Percentiles rank a stretch among this genome's conserved stretches.
Evolutionary conservation across 1,140 invertebrate species (phyloP).

Genomic region (Macrobrachium nipponense): DNA sequence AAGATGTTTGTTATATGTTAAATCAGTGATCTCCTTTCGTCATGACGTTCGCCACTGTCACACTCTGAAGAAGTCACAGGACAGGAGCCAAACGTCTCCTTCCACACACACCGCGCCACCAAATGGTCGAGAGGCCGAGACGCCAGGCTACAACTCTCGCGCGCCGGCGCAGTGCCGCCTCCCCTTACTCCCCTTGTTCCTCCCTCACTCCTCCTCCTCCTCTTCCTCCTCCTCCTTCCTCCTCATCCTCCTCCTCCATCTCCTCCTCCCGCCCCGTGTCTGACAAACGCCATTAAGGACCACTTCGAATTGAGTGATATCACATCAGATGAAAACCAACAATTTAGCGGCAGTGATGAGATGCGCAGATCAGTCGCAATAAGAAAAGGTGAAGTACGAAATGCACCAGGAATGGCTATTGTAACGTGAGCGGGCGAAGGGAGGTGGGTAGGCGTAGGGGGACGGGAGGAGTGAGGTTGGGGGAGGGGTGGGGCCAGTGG

Average conservation of each 20-base stretch:
- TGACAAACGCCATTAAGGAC: too few species aligned
- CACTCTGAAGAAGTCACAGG: constrained; percentile 41
- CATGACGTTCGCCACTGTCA: constrained; percentile 57
- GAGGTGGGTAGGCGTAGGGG: neutral
- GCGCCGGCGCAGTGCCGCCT: constrained; percentile 22
- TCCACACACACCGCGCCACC: constrained; percentile 50
- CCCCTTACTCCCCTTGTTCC: neutral
- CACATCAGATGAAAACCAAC: too few species aligned
- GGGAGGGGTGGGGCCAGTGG: neutral
- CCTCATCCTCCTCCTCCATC: neutral
- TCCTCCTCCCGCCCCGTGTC: too few species aligned
- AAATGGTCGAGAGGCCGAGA: constrained; percentile 38
- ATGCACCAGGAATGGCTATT: neutral
- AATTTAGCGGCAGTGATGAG: too few species aligned
- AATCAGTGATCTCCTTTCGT: constrained; percentile 52
- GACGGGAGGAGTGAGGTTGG: neutral
- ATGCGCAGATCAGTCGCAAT: too few species aligned
- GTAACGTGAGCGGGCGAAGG: constrained; percentile 3
- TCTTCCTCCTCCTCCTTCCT: constrained; percentile 4
- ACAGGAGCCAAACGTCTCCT: constrained; percentile 39
- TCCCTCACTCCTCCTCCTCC: constrained; percentile 1
- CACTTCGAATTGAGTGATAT: too few species aligned
- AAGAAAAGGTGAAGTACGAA: neutral
- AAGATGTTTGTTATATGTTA: constrained; percentile 1
- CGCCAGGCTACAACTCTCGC: neutral